Percentiles rank a stretch among this genome's conserved stretches.
Conservation (phyloP, 2,797 vertebrate genomes). For the Triplophysa bombifrons region DNA sequence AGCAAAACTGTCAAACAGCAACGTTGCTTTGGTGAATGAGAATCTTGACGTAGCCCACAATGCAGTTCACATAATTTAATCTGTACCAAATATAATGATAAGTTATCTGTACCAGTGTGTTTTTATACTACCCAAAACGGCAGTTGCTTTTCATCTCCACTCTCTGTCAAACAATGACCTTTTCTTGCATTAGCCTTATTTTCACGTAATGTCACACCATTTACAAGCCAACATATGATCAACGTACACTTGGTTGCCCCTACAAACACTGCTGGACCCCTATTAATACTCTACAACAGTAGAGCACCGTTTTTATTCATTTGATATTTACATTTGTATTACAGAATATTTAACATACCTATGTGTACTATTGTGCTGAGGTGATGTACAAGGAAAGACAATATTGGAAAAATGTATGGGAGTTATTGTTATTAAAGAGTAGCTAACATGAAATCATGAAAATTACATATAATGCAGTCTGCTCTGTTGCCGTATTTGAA, state of each 20-base stretch:
- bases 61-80: not conserved
- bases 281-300: not conserved
- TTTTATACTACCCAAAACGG: constrained; percentile 16
- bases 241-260: constrained; percentile 23
- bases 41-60: not conserved
- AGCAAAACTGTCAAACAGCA: not conserved
- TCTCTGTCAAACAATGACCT: constrained; percentile 46
- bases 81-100: not conserved
- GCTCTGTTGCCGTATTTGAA: no score
- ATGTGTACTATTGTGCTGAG: not conserved
- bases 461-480: no score
- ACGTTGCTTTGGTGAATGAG: not conserved
- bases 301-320: constrained; percentile 41
- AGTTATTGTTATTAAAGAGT: not conserved
- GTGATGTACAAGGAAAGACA: constrained; percentile 34
- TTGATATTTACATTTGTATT: constrained; percentile 46
- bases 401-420: constrained; percentile 29
- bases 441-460: no score
- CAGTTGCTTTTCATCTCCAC: constrained; percentile 38
- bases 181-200: constrained; percentile 41
- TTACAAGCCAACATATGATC: constrained; percentile 27
- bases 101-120: not conserved
- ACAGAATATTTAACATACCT: constrained; percentile 14
- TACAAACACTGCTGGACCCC: constrained; percentile 20
- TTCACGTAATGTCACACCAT: constrained; percentile 36